Evolutionary conservation across 2,113 vertebrate genomes (phyloP), one percentile per base, ranked within the genome.

Genomic region (Corythornis vintsioides): DNA sequence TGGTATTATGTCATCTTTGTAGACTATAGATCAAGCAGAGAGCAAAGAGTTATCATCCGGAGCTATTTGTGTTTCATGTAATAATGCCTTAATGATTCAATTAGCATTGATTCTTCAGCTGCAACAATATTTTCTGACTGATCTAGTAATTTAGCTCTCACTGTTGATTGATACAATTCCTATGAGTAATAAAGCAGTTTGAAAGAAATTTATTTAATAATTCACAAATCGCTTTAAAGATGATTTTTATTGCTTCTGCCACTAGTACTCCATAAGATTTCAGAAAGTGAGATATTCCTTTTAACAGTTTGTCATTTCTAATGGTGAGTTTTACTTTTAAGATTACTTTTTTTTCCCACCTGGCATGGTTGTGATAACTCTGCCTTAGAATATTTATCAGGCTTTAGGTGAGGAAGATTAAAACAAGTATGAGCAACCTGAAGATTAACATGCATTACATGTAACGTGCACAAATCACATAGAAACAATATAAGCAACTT

Each of bases 31-130:
- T 70, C 88, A 92, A 83, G 71, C 35, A 33, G 69, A 95, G 91
- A 95, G 91, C 28, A 67, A 55, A 90, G 85, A 94, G 57, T 69
- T 77, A 90, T 76, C 91, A 87, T 88, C 80, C 59, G n/a, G 64
- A 95, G 93, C 84, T 94, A 92, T 95, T 94, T 96, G 89, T 82
- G 75, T 85, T 95, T 90, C 89, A 57, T 88, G 86, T 94, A 96
- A 95, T 95, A 96, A 97, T 91, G 95, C 90, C 87, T 92, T 97
- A 97, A 97, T 96, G 96, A 97, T 97, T 96, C 97, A 96, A 96
- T 97, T 98, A 98, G 93, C 96, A 97, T 96, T 69, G 97, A 97
- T 97, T 97, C 95, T 96, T 96, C 85, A 93, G 89, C 85, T 52
- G 95, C 96, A 97, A 96, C 91, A 97, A 96, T 96, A 96, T 97